Evolutionary conservation across 2,888 invertebrate species (phyloP), one percentile per base, ranked within the genome.

Genomic region (Eupithecia subfuscata): DNA sequence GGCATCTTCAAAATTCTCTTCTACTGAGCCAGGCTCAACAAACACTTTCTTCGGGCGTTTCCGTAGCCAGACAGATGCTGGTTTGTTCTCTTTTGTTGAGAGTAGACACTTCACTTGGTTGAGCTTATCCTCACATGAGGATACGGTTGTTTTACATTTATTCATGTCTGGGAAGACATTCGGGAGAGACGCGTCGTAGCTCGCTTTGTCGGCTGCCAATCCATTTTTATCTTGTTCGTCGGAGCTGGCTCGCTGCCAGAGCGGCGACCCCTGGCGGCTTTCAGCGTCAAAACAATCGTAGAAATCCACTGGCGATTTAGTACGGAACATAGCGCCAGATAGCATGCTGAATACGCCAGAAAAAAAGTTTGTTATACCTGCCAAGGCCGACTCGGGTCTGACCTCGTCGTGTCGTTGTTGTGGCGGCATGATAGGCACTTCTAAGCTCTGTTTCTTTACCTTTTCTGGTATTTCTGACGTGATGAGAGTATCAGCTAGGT

Each of bases 1-100:
- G 8, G 93, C 92, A 87, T 93, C 93, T 85, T 91, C 92, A 78
- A 90, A 93, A 60, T 83, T 83, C 25, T 94, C 92, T 79, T 90
- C 90, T 0, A 90, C 85, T 0, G 89, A 89, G 43, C 84, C 81
- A 0, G 90, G 81, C 69, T 93, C 91, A n/a, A 91, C 86, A 78
- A 91, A 91, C 7, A 85, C 84, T 76, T 85, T 90, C 73, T 85
- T 88, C 0, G 89, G 89, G 22, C 89, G 81, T 74, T 86, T 80
- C 8, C 87, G 80, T 25, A 77, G 76, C 75, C 87, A 85, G 25
- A 83, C 79, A 37, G 85, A 79, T 67, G 84, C 82, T 25, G 83
- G 79, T 0, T 84, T 63, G 63, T 65, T 52, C 40, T 74, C 82
- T 76, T 88, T 88, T 11, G 83, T 84, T 14, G 85, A 77, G 0